A percentile compares a stretch with the other conserved stretches of the same genome.
Conservation (phyloP, 1,140 invertebrate genomes). For the Odontomachus brunneus region DNA sequence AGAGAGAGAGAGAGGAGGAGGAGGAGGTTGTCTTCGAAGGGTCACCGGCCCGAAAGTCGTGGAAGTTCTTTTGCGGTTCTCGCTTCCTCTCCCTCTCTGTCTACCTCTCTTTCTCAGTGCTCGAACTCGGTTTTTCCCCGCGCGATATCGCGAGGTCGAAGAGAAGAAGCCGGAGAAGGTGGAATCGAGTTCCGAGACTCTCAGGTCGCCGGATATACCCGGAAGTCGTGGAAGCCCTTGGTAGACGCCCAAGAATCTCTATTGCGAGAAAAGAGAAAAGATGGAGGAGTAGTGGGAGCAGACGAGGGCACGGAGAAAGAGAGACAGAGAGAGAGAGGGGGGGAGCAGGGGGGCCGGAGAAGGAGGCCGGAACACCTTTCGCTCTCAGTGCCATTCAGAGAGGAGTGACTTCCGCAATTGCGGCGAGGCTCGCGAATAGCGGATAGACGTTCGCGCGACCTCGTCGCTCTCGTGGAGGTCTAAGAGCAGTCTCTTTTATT, state of each 20-base stretch:
- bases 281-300: not conserved
- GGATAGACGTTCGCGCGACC: conserved; percentile 64
- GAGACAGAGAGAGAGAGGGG: not conserved
- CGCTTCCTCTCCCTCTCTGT: not conserved
- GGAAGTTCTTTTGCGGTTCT: conserved; percentile 41
- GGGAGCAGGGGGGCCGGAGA: not conserved
- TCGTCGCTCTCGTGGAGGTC: not conserved
- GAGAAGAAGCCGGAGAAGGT: conserved; percentile 51
- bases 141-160: conserved; percentile 6
- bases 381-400: conserved; percentile 67
- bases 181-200: conserved; percentile 70
- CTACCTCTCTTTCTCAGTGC: not conserved
- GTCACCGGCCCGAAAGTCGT: conserved; percentile 48
- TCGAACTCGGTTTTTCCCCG: conserved; percentile 1
- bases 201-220: conserved; percentile 48
- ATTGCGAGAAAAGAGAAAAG: conserved; percentile 36
- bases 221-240: conserved; percentile 42
- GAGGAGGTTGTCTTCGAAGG: not conserved
- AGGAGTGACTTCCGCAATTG: conserved; percentile 72
- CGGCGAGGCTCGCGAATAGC: conserved; percentile 49
- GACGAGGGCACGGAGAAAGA: too few species aligned
- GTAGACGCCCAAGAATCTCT: conserved; percentile 65
- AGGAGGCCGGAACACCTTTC: conserved; percentile 65
- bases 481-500: conserved; percentile 64
- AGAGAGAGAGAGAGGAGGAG: too few species aligned